Conservation (phyloP, 2,113 vertebrate species). For the Sinocyclocheilus rhinocerous region DNA sequence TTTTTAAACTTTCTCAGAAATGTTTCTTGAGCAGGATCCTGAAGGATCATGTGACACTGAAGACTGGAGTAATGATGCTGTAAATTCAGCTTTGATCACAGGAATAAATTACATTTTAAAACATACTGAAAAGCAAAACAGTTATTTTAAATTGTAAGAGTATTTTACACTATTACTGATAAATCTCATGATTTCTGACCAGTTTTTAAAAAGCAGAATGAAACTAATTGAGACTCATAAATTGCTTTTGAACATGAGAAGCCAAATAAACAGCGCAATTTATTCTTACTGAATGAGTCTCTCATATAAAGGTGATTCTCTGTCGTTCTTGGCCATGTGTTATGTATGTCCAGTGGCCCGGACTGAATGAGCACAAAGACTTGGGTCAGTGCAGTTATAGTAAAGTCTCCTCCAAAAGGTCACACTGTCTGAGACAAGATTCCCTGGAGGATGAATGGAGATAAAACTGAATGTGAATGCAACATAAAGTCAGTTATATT, state of each 20-base stretch:
- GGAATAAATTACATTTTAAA: too few species aligned
- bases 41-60: not conserved
- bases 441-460: not conserved
- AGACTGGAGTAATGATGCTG: not conserved
- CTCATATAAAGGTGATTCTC: not conserved
- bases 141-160: too few species aligned
- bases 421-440: slow-evolving; percentile 1
- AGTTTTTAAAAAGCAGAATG: too few species aligned
- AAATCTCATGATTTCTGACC: too few species aligned
- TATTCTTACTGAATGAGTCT: not conserved
- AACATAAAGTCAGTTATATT: not conserved
- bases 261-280: too few species aligned
- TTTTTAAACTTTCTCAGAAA: too few species aligned
- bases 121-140: too few species aligned
- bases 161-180: too few species aligned
- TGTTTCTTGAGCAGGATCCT: not conserved
- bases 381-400: not conserved
- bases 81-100: not conserved
- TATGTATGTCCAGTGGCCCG: not conserved
- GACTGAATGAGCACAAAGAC: not conserved
- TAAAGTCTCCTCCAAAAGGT: slow-evolving; percentile 26
- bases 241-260: too few species aligned
- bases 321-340: not conserved
- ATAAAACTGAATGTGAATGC: not conserved
- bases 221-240: too few species aligned